phyloP scores from a whole-genome alignment of 2,888 invertebrate genomes.

The Thalpophila matura region DNA sequence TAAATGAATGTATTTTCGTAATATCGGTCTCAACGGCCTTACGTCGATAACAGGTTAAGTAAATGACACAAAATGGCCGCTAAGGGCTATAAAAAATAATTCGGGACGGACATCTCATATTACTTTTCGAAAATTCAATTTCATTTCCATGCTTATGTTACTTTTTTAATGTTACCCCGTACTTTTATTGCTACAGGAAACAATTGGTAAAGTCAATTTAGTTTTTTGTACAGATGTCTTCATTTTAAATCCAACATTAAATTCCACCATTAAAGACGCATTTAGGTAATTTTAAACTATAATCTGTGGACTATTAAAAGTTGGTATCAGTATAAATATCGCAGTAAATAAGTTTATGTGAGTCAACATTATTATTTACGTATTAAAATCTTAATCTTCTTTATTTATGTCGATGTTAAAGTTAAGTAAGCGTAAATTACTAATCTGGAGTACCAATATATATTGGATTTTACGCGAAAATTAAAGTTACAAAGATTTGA shows the following conservation, averaged over 20 bases:
- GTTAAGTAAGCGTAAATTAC: background rate
- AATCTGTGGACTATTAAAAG: constrained; percentile 52
- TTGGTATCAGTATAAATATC: constrained; percentile 50
- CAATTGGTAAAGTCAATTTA: constrained; percentile 67
- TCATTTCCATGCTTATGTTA: constrained; percentile 74
- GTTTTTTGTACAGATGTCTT: constrained; percentile 65
- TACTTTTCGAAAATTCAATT: constrained; percentile 82
- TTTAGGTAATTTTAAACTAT: constrained; percentile 65
- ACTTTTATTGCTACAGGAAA: constrained; percentile 67
- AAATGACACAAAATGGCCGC: constrained; percentile 84
- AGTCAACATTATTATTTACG: constrained; percentile 49
- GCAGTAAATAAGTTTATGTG: constrained; percentile 33
- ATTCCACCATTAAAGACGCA: constrained; percentile 67
- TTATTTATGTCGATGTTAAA: background rate
- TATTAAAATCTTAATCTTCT: constrained; percentile 19
- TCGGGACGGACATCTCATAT: constrained; percentile 75
- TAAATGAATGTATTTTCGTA: constrained; percentile 66
- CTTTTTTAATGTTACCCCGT: constrained; percentile 65
- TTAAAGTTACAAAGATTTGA: too few species aligned
- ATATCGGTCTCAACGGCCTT: constrained; percentile 68
- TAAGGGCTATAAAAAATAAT: constrained; percentile 78
- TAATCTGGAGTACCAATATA: too few species aligned
- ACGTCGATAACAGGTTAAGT: constrained; percentile 85
- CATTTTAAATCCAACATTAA: constrained; percentile 62
- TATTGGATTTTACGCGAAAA: too few species aligned